Evolutionary conservation across 2,888 invertebrate species (phyloP), one percentile per base, ranked within the genome.

Genomic region (Caenorhabditis panamensis): DNA sequence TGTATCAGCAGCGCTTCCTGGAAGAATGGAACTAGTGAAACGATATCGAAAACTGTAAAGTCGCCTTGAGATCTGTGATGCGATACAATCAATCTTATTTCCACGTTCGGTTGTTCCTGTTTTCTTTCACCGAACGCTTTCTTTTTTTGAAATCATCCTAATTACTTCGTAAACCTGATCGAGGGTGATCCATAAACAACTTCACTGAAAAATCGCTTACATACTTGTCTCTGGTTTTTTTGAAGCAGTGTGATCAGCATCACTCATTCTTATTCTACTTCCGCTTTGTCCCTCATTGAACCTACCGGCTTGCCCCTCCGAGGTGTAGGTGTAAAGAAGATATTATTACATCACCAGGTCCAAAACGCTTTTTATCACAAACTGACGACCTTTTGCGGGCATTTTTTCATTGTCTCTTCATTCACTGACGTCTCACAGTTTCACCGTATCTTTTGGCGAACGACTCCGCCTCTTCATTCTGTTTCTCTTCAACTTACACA

Each of bases 381-480:
- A 77, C 69, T 77, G 68, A 63, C 77, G 77, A 77, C 77, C 69
- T 77, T 77, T 77, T 69, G 62, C 56, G 72, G 64, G 26, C 63
- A 63, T 73, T 71, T 73, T 71, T 73, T 79, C 64, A 72, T 67
- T 72, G 61, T 71, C 71, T 78, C 69, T 62, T 76, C 64, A 61
- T 61, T 61, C 44, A 64, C 64, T 64, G 49, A 49, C 54, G 63
- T 73, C 64, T 73, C 62, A 61, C 20, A 59, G 59, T 69, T 72
- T 72, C 67, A 56, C 24, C 67, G 71, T 75, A 53, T 75, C 61
- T 61, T 26, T 67, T 61, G 28, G 53, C 22, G 22, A 22, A 63
- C 26, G 66, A 59, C 73, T 73, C 73, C 73, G 73, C 59, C 66
- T 44, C 59, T 59, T 37, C 37, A 22, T 64, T 41, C 41, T 66